A percentile compares a stretch with the other conserved stretches of the same genome.
These are phyloP conservation scores for Lasioglossum morio DNA, from an alignment of 2,888 invertebrate species.

Conservation along the genomic window DNA sequence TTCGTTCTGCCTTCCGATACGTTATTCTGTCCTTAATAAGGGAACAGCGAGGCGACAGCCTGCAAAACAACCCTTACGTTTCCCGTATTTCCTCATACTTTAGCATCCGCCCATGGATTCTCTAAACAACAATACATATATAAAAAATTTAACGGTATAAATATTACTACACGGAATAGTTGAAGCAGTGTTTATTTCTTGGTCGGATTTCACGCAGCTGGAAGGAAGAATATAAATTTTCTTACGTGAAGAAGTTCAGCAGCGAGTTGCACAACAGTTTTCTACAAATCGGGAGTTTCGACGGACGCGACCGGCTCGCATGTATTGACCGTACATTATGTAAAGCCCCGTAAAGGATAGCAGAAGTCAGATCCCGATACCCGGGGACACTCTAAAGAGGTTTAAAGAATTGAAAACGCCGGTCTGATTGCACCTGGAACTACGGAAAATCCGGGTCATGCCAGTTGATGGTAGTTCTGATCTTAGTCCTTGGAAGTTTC, in stretches of 20 bases:
- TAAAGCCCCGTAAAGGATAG: not conserved
- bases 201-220: not conserved
- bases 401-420: constrained; percentile 13
- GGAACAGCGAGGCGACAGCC: not conserved
- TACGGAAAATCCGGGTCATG: constrained; percentile 36
- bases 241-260: not conserved
- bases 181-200: not conserved
- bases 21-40: constrained; percentile 11
- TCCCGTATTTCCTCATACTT: not conserved
- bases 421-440: not conserved
- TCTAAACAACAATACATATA: not conserved
- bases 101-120: not conserved
- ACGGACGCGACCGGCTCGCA: not conserved
- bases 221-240: not conserved
- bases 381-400: not conserved
- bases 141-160: not conserved
- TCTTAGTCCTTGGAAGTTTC: constrained; percentile 50
- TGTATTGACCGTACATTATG: constrained; percentile 8
- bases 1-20: constrained; percentile 2
- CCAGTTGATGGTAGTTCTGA: constrained; percentile 40
- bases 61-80: not conserved
- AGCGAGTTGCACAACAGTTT: not conserved
- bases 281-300: not conserved
- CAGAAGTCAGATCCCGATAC: not conserved
- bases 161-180: not conserved